These are phyloP conservation scores for Chlamydotis undulata DNA, from an alignment of 2,113 vertebrate species.

Conservation along the genomic window DNA sequence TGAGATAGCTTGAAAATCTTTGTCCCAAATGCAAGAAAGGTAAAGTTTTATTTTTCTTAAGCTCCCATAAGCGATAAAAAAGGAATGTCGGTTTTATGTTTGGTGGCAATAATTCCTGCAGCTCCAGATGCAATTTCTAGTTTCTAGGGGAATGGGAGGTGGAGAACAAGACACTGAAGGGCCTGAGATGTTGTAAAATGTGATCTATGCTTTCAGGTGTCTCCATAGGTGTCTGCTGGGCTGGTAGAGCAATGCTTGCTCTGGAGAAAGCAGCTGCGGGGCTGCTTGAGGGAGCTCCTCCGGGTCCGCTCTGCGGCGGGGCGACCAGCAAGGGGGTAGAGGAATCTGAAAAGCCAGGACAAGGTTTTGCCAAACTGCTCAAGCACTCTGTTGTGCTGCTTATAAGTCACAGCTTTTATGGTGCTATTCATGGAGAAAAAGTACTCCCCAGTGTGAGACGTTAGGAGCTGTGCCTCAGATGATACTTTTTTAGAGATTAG, in stretches of 20 bases:
- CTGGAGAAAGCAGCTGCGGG: neutral
- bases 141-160: neutral
- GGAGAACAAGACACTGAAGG: neutral
- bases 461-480: neutral
- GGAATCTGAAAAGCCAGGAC: neutral
- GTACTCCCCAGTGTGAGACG: neutral
- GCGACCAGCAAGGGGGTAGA: neutral
- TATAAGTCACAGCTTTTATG: neutral
- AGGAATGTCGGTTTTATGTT: neutral
- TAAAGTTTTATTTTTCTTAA: neutral
- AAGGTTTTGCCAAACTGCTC: neutral
- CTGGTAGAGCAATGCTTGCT: neutral
- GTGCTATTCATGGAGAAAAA: neutral
- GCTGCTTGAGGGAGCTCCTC: neutral
- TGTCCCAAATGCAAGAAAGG: neutral
- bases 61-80: neutral
- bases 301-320: rapidly evolving
- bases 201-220: neutral
- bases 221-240: too few relatives aligned
- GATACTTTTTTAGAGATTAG: too few relatives aligned
- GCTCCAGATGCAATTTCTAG: neutral
- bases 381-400: neutral
- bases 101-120: neutral
- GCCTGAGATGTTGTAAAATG: neutral
- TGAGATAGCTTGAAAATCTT: neutral